Percentiles rank a stretch among this genome's conserved stretches.
Evolutionary conservation across 2,888 invertebrate genomes (phyloP).

Genomic region (Stenichneumon culpator): DNA sequence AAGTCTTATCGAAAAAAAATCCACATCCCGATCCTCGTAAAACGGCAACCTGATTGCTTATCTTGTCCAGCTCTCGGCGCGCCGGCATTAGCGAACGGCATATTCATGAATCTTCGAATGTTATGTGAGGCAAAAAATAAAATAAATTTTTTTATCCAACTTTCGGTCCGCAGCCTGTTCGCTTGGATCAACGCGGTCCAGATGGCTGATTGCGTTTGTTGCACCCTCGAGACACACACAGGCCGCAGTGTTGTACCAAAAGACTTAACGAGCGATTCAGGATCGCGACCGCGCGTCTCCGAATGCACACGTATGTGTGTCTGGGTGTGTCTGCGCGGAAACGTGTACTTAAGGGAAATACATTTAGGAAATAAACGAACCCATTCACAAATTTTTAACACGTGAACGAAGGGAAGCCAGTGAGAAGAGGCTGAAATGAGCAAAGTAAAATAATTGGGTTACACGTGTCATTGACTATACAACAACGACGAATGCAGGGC

Average conservation of each 20-base stretch:
- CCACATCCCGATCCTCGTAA: not conserved
- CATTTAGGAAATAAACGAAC: constrained; percentile 41
- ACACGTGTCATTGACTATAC: not conserved
- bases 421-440: not conserved
- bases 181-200: constrained; percentile 2
- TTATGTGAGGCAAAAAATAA: not conserved
- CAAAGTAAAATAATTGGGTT: not conserved
- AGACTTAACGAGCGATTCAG: constrained; percentile 51
- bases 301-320: not conserved
- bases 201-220: constrained; percentile 41
- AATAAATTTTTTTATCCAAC: not conserved
- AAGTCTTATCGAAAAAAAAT: not conserved
- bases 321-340: too few species aligned
- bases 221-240: constrained; percentile 34
- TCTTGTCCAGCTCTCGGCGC: not conserved
- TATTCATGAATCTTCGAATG: constrained; percentile 14
- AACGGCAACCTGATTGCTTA: constrained; percentile 4
- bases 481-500: too few species aligned
- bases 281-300: not conserved
- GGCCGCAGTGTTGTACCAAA: constrained; percentile 21
- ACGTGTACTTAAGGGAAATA: constrained; percentile 11
- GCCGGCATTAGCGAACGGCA: constrained; percentile 1
- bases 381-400: constrained; percentile 40
- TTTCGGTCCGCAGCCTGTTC: not conserved
- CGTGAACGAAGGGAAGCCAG: constrained; percentile 3